Evolutionary conservation across 1,140 invertebrate species (phyloP).

Genomic region (Varroa destructor): DNA sequence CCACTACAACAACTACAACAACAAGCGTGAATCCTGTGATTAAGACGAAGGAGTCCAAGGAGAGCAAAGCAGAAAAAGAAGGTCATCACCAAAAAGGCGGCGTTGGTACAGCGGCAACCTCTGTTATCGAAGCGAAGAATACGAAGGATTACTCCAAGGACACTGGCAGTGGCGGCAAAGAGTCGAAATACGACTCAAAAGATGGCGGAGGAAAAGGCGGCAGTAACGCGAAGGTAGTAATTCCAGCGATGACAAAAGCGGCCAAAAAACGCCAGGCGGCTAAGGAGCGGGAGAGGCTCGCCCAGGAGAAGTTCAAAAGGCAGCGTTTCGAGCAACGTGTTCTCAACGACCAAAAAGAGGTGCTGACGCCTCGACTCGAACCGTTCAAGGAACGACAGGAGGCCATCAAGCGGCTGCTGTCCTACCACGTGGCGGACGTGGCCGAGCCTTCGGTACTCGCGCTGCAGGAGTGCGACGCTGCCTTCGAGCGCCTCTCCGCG

Average conservation of each 20-base stretch:
- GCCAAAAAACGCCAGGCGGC: constrained; percentile 19
- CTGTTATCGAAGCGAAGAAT: too few relatives aligned
- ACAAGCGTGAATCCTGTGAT: too few relatives aligned
- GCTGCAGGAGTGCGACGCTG: constrained; percentile 19
- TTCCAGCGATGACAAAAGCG: constrained; percentile 7
- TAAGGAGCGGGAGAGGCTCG: constrained; percentile 25
- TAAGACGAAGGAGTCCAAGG: too few relatives aligned
- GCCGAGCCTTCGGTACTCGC: constrained; percentile 16
- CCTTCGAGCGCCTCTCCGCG: constrained; percentile 16
- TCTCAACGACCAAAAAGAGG: neutral
- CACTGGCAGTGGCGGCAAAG: too few relatives aligned
- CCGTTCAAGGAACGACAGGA: constrained; percentile 12
- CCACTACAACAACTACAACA: too few relatives aligned
- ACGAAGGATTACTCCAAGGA: too few relatives aligned
- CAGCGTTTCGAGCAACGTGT: constrained; percentile 12
- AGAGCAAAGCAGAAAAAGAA: too few relatives aligned
- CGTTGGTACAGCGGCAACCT: too few relatives aligned
- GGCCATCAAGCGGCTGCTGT: constrained; percentile 15
- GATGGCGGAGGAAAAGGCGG: too few relatives aligned
- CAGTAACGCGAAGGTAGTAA: too few relatives aligned
- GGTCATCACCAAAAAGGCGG: too few relatives aligned
- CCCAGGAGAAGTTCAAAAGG: constrained; percentile 21
- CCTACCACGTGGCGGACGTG: constrained; percentile 12
- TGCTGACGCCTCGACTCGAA: constrained; percentile 9
- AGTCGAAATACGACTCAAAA: too few relatives aligned